phyloP scores from a whole-genome alignment of 2,888 invertebrate genomes.

The Agrotis ipsilon region DNA sequence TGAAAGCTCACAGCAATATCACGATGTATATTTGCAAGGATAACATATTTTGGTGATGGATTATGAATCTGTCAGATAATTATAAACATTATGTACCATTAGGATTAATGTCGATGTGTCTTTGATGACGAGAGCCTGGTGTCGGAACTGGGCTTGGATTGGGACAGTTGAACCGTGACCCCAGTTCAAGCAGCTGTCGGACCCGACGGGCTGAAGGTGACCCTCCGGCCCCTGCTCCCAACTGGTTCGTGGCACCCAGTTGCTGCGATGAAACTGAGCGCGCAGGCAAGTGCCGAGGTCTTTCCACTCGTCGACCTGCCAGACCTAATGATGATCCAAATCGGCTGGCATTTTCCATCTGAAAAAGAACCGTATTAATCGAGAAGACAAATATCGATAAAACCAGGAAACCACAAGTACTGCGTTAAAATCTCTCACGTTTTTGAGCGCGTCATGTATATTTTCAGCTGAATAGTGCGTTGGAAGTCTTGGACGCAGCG shows the following conservation, averaged over 20 bases:
- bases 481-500: conserved; percentile 96
- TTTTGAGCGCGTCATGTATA: conserved; percentile 95
- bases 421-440: conserved; percentile 92
- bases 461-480: conserved; percentile 97
- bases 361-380: conserved; percentile 33
- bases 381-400: background rate
- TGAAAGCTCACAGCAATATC: background rate
- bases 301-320: conserved; percentile 89
- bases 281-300: conserved; percentile 92
- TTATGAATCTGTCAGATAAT: background rate
- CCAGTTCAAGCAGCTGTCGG: conserved; percentile 95
- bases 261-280: conserved; percentile 95
- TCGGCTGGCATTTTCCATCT: conserved; percentile 92
- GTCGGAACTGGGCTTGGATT: conserved; percentile 94
- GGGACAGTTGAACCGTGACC: conserved; percentile 91
- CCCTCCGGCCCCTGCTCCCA: conserved; percentile 76
- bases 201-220: conserved; percentile 96
- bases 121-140: conserved; percentile 94
- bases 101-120: conserved; percentile 97
- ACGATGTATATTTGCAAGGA: background rate
- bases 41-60: background rate
- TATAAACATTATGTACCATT: conserved; percentile 90
- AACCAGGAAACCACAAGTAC: conserved; percentile 1
- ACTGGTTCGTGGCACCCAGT: conserved; percentile 87
- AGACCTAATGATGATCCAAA: conserved; percentile 90